These are phyloP conservation scores for Aldabrachelys gigantea DNA, from an alignment of 2,113 vertebrate species.

Conservation along the genomic window DNA sequence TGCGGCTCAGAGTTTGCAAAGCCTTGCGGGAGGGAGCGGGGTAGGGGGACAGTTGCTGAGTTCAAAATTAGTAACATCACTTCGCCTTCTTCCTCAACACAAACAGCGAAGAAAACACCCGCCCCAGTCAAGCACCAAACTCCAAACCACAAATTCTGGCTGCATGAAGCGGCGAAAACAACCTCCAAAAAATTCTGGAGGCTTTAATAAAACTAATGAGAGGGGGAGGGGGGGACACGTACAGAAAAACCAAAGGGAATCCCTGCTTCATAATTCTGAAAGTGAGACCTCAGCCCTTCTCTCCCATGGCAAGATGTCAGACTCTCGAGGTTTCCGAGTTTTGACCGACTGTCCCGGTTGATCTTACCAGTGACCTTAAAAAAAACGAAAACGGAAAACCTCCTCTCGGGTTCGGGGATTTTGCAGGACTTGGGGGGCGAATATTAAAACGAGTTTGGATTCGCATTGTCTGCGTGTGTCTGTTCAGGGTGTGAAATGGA, in stretches of 20 bases:
- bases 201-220: slow-evolving; percentile 14
- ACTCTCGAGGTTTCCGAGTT: neutral
- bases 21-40: too few relatives aligned
- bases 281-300: neutral
- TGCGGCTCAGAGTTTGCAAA: too few relatives aligned
- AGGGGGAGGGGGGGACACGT: neutral
- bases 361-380: neutral
- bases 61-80: neutral
- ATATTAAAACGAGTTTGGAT: too few relatives aligned
- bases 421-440: too few relatives aligned
- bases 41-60: neutral
- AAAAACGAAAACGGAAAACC: too few relatives aligned
- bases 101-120: neutral
- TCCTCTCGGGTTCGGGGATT: too few relatives aligned
- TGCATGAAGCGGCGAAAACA: neutral
- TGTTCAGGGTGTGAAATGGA: too few relatives aligned
- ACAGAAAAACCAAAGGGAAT: neutral
- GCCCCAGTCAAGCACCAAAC: neutral
- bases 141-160: slow-evolving; percentile 15
- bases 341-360: neutral
- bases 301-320: neutral
- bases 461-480: too few relatives aligned
- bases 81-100: neutral
- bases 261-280: neutral
- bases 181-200: neutral